Evolutionary conservation across 2,797 vertebrate species (phyloP).

Genomic region (Lindbergichthys nudifrons): DNA sequence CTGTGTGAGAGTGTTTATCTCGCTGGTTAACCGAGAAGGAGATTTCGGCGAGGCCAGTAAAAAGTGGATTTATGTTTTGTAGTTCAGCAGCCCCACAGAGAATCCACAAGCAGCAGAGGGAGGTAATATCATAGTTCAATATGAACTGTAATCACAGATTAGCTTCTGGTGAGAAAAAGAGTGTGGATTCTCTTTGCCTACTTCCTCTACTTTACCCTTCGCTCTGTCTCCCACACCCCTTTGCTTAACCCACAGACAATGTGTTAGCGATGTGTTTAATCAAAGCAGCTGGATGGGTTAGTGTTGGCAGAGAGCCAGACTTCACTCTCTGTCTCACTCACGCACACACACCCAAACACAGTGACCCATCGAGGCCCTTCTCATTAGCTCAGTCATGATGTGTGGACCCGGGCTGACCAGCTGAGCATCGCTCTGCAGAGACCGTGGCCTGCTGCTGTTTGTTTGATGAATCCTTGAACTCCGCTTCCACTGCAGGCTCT

Average conservation of each 20-base stretch:
- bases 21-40: too few species aligned
- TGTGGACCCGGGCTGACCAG: constrained; percentile 48
- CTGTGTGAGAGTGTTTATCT: too few species aligned
- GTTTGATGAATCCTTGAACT: constrained; percentile 74
- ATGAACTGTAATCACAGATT: background rate
- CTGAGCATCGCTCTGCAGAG: constrained; percentile 57
- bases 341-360: background rate
- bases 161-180: background rate
- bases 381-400: constrained; percentile 62
- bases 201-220: constrained; percentile 33
- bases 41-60: too few species aligned
- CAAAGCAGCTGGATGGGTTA: constrained; percentile 59
- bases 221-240: constrained; percentile 20
- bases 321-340: background rate
- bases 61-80: background rate
- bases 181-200: background rate
- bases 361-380: constrained; percentile 48
- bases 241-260: constrained; percentile 60
- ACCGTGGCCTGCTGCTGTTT: constrained; percentile 60
- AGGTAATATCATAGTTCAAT: background rate
- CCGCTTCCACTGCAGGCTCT: constrained; percentile 56
- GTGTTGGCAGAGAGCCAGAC: constrained; percentile 58
- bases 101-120: background rate
- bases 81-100: background rate
- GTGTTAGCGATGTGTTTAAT: constrained; percentile 72